Evolutionary conservation across 2,113 vertebrate species (phyloP), one percentile per base, ranked within the genome.

Genomic region (Oryzias javanicus): DNA sequence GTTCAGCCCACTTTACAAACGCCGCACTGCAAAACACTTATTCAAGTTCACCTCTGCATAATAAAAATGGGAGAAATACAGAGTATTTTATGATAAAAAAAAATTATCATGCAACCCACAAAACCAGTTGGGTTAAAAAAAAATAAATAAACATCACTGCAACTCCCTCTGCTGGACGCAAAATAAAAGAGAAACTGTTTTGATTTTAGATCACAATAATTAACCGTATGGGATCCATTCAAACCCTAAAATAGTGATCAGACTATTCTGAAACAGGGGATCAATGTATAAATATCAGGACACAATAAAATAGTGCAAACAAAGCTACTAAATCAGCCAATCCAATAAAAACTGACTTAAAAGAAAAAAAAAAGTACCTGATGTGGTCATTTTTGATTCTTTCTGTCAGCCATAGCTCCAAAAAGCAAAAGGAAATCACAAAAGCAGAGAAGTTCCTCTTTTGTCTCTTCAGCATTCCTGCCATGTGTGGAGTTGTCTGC

Each of bases 161-260:
- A 70, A 3, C 80, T 60, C 82, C 86, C 62, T 74, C 88, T 89
- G 42, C 65, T 87, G 88, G 79, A 62, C 5, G 49, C 4, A 20
- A 10, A 48, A 1, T 47, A 4, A 5, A 49, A 61, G 22, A 13
- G n/a, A 5, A n/a, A 24, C 10, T 20, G 14, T 42, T 42, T 19
- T 16, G 52, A 6, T 29, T 24, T 44, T 44, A 44, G 42, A 15
- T 44, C 14, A 15, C 42, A 44, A 22, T 2, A 2, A 22, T 22
- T 22, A 22, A 22, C 22, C 22, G 22, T 22, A 22, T 22, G 22
- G 22, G 22, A 22, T 22, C 22, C 22, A 22, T 22, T 2, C 22
- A 22, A n/a, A 22, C 22, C 22, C 22, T 22, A 22, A 22, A 22
- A 35, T 2, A 8, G 35, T 10, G 10, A 35, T 35, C 35, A 35